Conservation (phyloP, 2,797 vertebrate genomes). For the Phataginus tetradactyla region DNA sequence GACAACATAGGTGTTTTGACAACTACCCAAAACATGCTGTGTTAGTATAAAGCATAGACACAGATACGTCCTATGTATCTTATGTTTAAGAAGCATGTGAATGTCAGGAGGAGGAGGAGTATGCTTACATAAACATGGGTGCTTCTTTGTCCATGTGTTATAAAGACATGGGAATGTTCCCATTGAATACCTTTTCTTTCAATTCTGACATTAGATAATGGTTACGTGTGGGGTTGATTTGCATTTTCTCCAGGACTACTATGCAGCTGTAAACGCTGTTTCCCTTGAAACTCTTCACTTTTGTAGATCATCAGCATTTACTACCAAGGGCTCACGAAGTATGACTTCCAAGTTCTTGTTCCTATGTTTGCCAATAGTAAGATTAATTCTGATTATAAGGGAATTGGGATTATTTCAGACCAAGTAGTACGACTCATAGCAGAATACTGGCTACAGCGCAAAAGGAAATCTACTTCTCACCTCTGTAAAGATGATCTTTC, state of each 20-base stretch:
- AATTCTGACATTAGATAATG: neutral
- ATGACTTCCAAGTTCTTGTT: neutral
- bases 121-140: neutral
- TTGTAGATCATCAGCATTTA: conserved; percentile 24
- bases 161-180: neutral
- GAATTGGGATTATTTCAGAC: neutral
- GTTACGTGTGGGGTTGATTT: neutral
- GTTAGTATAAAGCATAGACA: neutral
- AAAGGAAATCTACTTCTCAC: neutral
- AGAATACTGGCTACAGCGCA: neutral
- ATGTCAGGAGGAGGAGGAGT: neutral
- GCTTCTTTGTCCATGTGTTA: neutral
- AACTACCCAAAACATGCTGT: neutral
- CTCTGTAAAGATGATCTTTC: neutral
- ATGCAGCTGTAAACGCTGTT: neutral
- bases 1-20: neutral
- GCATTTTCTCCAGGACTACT: neutral
- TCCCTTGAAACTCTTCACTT: neutral
- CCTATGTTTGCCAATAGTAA: neutral
- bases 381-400: neutral
- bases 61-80: neutral
- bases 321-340: neutral
- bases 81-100: neutral
- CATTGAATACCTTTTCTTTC: neutral
- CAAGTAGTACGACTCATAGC: neutral